Evolutionary conservation across 2,797 vertebrate genomes (phyloP), one percentile per base, ranked within the genome.

Genomic region (Salarias fasciatus): DNA sequence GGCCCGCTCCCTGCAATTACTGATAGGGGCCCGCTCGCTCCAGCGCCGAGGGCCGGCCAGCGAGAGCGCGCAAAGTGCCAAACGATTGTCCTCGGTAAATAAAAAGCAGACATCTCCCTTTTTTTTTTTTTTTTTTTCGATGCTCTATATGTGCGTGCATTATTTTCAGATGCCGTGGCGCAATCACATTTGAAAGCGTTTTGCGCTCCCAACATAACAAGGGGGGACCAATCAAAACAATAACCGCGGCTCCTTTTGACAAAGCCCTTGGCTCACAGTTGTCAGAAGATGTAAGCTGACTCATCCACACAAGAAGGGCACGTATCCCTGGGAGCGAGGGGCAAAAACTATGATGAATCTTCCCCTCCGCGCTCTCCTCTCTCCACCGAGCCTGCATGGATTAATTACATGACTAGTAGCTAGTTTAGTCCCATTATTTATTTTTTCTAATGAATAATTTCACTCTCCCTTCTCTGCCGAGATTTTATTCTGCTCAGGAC

Each of bases 221-320:
- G 87, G 80, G 80, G 80, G 86, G 83, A 53, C 30, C 69, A 84
- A 87, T 85, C 86, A 89, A 89, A 90, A 88, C 91, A 91, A 89
- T 91, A 90, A 91, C 79, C 79, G 87, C 66, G 83, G 72, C 85
- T 89, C 84, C 84, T 90, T 88, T 90, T 94, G 90, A 91, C 89
- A 82, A 58, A 89, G 79, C 88, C 87, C 70, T 86, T 82, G 90
- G 88, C 89, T 88, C 85, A 63, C 84, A 83, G 86, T 91, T 92
- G 90, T 91, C 90, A 88, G 86, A 91, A 90, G 83, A 89, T 91
- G 88, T 90, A 85, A 91, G 87, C 81, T 93, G 92, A 93, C 82
- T 94, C 89, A 88, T 92, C 81, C 90, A 31, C 79, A 83, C 80
- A 80, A 90, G 91, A 92, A 93, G 86, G 85, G 83, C 88, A 92